Conservation (phyloP, 1,140 invertebrate genomes). For the Neodiprion pinetum region DNA sequence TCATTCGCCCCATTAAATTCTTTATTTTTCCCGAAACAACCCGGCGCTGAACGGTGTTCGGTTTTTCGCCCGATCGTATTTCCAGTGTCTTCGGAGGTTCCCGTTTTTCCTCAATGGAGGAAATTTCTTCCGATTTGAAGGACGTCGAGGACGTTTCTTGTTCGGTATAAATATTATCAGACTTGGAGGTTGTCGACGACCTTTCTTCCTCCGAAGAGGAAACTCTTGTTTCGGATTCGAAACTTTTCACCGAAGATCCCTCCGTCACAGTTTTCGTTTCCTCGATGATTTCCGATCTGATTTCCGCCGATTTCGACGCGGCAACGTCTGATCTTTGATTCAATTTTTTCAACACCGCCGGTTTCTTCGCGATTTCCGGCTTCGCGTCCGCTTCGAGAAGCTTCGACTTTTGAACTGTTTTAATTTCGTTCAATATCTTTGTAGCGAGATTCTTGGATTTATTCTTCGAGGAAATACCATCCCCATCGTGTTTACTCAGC, state of each 20-base stretch:
- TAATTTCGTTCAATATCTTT: not conserved
- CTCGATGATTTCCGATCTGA: not conserved
- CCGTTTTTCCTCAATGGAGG: conserved; percentile 28
- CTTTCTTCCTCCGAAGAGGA: not conserved
- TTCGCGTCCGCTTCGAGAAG: not conserved
- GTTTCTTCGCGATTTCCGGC: not conserved
- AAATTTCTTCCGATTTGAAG: conserved; percentile 6
- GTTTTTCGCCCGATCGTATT: conserved; percentile 36
- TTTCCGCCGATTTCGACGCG: not conserved
- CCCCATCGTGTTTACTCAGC: not conserved
- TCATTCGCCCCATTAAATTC: conserved; percentile 54
- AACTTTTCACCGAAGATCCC: not conserved
- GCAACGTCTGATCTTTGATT: not conserved
- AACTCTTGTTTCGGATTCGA: not conserved
- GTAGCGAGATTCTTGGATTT: not conserved
- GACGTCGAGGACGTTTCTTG: not conserved
- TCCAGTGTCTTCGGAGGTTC: conserved; percentile 46
- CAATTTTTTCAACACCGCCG: not conserved
- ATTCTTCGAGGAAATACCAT: not conserved
- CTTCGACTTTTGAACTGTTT: not conserved
- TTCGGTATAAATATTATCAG: not conserved
- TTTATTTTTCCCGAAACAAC: conserved; percentile 55
- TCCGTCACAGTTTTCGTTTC: not conserved
- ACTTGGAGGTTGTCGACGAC: not conserved
- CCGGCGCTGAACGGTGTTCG: conserved; percentile 25